Evolutionary conservation across 1,140 invertebrate genomes (phyloP), one percentile per base, ranked within the genome.

Genomic region (Drosophila bifasciata): DNA sequence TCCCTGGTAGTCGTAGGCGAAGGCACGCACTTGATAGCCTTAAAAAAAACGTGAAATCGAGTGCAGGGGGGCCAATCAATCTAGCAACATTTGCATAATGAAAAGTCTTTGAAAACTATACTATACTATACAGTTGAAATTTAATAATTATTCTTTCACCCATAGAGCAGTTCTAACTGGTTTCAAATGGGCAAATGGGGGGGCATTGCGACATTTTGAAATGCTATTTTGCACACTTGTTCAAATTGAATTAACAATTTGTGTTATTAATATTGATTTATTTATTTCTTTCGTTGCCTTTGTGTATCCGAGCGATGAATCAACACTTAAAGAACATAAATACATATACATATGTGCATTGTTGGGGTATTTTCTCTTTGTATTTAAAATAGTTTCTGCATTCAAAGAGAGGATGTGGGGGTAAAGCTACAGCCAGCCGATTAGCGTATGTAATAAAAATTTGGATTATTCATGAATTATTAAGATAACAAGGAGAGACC

Each of bases 181-280:
- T 67, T 81, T 46, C 25, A 55, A 19, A 58, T 15, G 16, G 21
- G 9, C 8, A 21, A 21, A 21, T 28, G 7, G 28, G 5, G 41
- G 7, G 41, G 63, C 63, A 43, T 68, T 69, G 67, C 57, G 50
- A 69, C 45, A 57, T 50, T 83, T 77, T 67, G 23, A n/a, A 76
- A 56, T 49, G 48, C 40, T 43, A 46, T 76, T 81, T 76, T 64
- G 55, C 79, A 59, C 80, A 73, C 49, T 73, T 66, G 66, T 55
- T 58, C 67, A 80, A 84, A 84, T 84, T 85, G 80, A 85, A 84
- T 84, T 84, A 79, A 76, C 55, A 61, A 73, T 79, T 75, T 43
- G 52, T 58, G 56, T 43, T 53, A 67, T 56, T 56, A 57, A 52
- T 32, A 68, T 77, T 74, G 79, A 83, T 69, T 78, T 57, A 74